Evolutionary conservation across 2,888 invertebrate species (phyloP), one percentile per base, ranked within the genome.

Genomic region (Thymelicus sylvestris): DNA sequence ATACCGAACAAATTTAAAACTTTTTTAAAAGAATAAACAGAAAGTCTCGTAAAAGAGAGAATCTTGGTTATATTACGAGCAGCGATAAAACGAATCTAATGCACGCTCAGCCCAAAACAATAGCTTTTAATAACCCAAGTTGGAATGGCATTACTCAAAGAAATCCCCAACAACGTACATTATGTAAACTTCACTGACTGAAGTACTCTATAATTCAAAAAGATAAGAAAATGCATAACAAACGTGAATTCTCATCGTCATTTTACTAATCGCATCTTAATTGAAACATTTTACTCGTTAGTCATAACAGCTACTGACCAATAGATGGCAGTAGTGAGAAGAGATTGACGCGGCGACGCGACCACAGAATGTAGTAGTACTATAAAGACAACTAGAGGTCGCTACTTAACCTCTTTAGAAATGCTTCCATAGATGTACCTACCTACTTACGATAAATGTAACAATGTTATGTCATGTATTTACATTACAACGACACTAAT

Each of bases 301-400:
- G 52, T 2, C 39, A 15, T 41, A 24, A 68, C 66, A 74, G 76
- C 90, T 88, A 90, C 81, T 88, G 78, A 68, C 65, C 77, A 59
- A 74, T 50, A 87, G 88, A 81, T 87, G 87, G 84, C 87, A 44
- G 7, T 7, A 47, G 31, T 39, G 44, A 41, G 15, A 5, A 50
- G 44, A 44, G 8, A 0, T 6, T 15, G 15, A 4, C 1, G 10
- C n/a, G 10, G 15, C 19, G 3, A n/a, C 0, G 8, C 7, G 5
- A 24, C 24, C 1, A 31, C 31, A 31, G 31, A 52, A 24, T 15
- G 44, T 7, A 8, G 31, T 70, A 64, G 44, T 74, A 66, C 31
- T 50, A 10, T 5, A 1, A 55, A 7, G 1, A 0, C 6, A 12
- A 67, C 70, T 76, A 88, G 88, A 82, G 85, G 85, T 81, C 83